Conservation (phyloP, 2,113 vertebrate genomes). For the Heliornis fulica region DNA sequence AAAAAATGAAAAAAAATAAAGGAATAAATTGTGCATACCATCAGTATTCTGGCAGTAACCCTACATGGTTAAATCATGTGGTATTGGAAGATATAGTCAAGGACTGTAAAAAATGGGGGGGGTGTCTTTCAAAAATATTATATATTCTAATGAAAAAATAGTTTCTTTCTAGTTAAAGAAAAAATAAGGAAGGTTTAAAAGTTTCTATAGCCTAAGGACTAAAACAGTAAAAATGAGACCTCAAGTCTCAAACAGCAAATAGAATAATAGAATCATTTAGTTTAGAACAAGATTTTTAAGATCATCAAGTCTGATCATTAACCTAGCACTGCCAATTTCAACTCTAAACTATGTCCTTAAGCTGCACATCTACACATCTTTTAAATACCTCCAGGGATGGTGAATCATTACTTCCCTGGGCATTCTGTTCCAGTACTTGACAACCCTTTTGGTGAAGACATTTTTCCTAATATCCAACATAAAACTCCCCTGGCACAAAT, state of each 20-base stretch:
- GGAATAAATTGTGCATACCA: neutral
- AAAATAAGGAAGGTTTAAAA: neutral
- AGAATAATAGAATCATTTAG: too few species aligned
- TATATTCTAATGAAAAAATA: neutral
- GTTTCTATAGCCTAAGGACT: neutral
- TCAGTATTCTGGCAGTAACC: neutral
- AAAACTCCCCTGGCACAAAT: too few species aligned
- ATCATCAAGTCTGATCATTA: too few species aligned
- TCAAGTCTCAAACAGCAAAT: neutral
- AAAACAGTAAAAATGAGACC: neutral
- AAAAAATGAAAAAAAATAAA: neutral
- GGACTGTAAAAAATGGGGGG: neutral
- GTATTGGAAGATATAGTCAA: neutral
- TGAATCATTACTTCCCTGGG: too few species aligned
- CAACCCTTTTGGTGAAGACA: too few species aligned
- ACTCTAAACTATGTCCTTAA: too few species aligned
- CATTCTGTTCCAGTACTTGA: too few species aligned
- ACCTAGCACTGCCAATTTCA: too few species aligned
- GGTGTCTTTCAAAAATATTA: neutral
- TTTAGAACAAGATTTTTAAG: too few species aligned
- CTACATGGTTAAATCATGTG: neutral
- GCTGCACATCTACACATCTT: too few species aligned
- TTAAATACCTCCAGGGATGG: too few species aligned
- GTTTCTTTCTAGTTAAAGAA: neutral
- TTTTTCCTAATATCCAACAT: too few species aligned